These are phyloP conservation scores for Pyrrhura leucotis DNA, from an alignment of 2,797 vertebrate species.

Conservation along the genomic window DNA sequence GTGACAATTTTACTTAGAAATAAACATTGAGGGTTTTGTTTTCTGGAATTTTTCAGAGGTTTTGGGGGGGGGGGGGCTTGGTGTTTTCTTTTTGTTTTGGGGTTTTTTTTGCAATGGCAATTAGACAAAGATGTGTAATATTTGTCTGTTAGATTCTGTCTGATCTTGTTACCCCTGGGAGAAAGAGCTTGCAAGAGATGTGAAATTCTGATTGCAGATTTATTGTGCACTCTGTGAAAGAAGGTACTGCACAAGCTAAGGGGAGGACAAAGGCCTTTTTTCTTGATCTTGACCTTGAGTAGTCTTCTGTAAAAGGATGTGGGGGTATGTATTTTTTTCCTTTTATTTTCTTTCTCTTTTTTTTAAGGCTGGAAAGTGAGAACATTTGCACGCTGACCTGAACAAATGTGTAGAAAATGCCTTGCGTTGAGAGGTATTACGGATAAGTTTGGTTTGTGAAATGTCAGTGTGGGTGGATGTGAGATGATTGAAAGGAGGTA, in stretches of 20 bases:
- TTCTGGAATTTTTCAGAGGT: background rate
- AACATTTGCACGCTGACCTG: constrained; percentile 71
- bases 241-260: background rate
- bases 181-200: background rate
- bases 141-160: background rate
- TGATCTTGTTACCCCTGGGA: background rate
- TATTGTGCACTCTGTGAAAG: background rate
- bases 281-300: constrained; percentile 40
- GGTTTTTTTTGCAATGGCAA: background rate
- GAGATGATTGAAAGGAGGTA: constrained; percentile 61
- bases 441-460: constrained; percentile 60
- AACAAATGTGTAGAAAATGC: constrained; percentile 70
- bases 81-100: background rate
- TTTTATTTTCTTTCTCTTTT: background rate
- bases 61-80: background rate
- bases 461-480: constrained; percentile 73
- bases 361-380: constrained; percentile 42
- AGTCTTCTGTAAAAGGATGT: constrained; percentile 31
- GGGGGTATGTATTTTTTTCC: background rate
- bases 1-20: background rate
- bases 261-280: background rate
- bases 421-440: constrained; percentile 45
- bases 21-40: background rate
- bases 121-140: background rate
- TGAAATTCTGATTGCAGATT: background rate